Conservation (phyloP, 2,797 vertebrate species). For the Triplophysa yarkandensis region DNA sequence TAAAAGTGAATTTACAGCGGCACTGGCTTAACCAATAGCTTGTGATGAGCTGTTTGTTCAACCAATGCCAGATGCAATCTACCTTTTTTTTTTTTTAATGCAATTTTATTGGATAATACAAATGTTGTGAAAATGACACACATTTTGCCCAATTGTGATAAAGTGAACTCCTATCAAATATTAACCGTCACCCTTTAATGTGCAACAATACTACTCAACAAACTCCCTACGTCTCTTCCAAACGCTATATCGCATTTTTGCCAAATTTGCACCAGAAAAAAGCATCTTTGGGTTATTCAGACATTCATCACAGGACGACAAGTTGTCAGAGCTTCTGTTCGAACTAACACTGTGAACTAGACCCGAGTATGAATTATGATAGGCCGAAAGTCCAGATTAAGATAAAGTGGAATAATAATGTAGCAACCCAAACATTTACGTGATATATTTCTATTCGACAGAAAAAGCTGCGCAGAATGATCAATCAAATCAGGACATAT, state of each 20-base stretch:
- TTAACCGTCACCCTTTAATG: background rate
- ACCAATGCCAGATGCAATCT: too few species aligned
- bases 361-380: conserved; percentile 60
- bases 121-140: background rate
- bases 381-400: conserved; percentile 65
- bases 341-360: conserved; percentile 48
- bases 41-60: too few species aligned
- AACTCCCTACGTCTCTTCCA: conserved; percentile 23
- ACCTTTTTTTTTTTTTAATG: too few species aligned
- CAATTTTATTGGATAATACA: background rate
- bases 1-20: too few species aligned
- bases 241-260: conserved; percentile 30
- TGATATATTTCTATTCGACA: conserved; percentile 62
- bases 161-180: background rate
- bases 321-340: conserved; percentile 63
- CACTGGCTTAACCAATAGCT: too few species aligned
- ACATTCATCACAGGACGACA: conserved; percentile 60
- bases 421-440: conserved; percentile 63
- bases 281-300: conserved; percentile 53
- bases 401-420: conserved; percentile 66
- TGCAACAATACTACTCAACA: background rate
- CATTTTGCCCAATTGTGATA: background rate
- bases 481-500: conserved; percentile 56
- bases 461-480: conserved; percentile 49
- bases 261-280: conserved; percentile 40